Percentiles rank a stretch among this genome's conserved stretches.
These are phyloP conservation scores for Pterophyllum scalare DNA, from an alignment of 2,113 vertebrate species.

Conservation along the genomic window DNA sequence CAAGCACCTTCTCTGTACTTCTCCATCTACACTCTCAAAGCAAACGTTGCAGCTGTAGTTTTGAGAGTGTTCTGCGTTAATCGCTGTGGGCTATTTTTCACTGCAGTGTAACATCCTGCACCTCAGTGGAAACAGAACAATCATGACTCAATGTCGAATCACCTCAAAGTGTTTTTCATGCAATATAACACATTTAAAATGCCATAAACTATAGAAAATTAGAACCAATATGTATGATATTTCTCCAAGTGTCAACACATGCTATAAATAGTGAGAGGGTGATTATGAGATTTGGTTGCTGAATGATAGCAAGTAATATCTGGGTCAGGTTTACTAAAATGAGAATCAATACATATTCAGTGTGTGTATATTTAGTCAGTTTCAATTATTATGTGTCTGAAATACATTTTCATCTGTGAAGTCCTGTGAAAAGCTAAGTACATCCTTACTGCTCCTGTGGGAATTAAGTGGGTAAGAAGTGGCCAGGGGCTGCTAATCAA, in stretches of 20 bases:
- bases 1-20: not conserved
- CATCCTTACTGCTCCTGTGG: rapidly evolving
- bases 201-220: not conserved
- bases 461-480: not conserved
- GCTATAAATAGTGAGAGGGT: not conserved
- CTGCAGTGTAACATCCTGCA: too few species aligned
- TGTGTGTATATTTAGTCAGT: not conserved
- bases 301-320: not conserved
- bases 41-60: not conserved
- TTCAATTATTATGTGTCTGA: not conserved
- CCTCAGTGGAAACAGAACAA: not conserved
- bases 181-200: not conserved
- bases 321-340: not conserved
- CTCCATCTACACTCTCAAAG: not conserved
- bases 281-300: not conserved
- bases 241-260: not conserved
- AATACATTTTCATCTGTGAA: not conserved
- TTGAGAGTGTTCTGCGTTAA: not conserved
- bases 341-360: not conserved
- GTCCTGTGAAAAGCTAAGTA: not conserved
- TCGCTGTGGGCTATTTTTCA: too few species aligned
- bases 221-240: not conserved
- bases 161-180: not conserved
- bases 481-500: not conserved
- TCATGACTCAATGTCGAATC: not conserved